Evolutionary conservation across 2,797 vertebrate genomes (phyloP).

Genomic region (Allobates femoralis): DNA sequence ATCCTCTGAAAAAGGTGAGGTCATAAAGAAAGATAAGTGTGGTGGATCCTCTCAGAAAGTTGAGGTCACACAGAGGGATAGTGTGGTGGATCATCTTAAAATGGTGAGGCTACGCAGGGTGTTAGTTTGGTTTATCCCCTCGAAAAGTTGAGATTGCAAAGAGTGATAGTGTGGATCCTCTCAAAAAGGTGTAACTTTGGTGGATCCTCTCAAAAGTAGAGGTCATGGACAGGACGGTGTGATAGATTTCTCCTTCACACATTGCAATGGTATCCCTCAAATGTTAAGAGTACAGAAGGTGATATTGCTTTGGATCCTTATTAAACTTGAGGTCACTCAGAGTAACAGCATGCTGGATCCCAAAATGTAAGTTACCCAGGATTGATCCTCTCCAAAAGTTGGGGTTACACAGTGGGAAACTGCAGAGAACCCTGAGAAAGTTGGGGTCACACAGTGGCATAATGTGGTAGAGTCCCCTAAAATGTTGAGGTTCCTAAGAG

Average conservation of each 20-base stretch:
- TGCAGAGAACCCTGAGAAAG: too few relatives aligned
- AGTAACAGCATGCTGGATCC: background rate
- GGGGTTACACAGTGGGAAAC: too few relatives aligned
- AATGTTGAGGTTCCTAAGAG: too few relatives aligned
- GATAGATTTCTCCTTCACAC: background rate
- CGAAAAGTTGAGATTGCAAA: background rate
- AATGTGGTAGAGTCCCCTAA: too few relatives aligned
- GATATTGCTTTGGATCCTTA: background rate
- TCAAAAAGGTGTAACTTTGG: background rate
- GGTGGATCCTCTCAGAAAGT: too few relatives aligned
- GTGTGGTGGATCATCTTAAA: too few relatives aligned
- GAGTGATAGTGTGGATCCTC: background rate
- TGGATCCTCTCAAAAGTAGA: background rate
- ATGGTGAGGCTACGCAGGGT: too few relatives aligned
- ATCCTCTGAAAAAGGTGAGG: too few relatives aligned
- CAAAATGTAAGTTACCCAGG: background rate
- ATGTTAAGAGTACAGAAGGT: background rate
- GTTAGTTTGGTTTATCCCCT: too few relatives aligned
- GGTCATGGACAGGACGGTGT: background rate
- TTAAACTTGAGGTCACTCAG: background rate
- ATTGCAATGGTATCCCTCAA: background rate
- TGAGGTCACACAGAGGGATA: background rate
- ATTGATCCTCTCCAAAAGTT: background rate
- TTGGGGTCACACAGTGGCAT: too few relatives aligned
- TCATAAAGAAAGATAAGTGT: background rate